phyloP scores from a whole-genome alignment of 2,888 invertebrate species.

The Disparrhopalites patrizii region DNA sequence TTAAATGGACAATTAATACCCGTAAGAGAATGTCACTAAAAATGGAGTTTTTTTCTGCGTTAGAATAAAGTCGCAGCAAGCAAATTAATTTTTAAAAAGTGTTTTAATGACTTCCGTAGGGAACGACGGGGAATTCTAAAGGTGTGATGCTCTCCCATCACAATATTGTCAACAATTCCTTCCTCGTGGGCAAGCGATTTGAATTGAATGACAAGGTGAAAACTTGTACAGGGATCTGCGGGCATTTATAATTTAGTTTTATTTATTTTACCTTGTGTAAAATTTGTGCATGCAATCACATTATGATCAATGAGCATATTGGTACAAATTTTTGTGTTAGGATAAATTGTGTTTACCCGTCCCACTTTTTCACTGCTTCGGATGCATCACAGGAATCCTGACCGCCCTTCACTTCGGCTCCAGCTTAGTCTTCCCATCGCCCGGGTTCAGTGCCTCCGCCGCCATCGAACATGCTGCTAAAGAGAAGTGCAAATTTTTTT shows the following conservation, averaged over 20 bases:
- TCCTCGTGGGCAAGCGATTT: slow-evolving; percentile 51
- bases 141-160: slow-evolving; percentile 54
- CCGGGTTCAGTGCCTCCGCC: slow-evolving; percentile 58
- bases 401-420: slow-evolving; percentile 60
- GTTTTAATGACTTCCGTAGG: slow-evolving; percentile 50
- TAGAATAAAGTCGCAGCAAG: background rate
- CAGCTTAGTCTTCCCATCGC: slow-evolving; percentile 61
- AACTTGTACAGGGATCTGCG: too few species aligned
- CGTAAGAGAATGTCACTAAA: too few species aligned
- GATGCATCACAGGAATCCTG: slow-evolving; percentile 63
- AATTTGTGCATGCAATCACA: too few species aligned
- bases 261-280: too few species aligned
- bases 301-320: too few species aligned
- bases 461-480: slow-evolving; percentile 57
- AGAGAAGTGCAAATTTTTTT: slow-evolving; percentile 55
- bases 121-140: slow-evolving; percentile 55
- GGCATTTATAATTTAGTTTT: too few species aligned
- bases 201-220: slow-evolving; percentile 37
- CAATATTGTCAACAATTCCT: slow-evolving; percentile 56
- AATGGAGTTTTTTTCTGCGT: too few species aligned
- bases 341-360: slow-evolving; percentile 52
- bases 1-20: too few species aligned
- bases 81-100: background rate
- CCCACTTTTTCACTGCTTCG: slow-evolving; percentile 79
- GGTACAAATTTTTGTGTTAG: slow-evolving; percentile 21